A percentile compares a stretch with the other conserved stretches of the same genome.
phyloP scores from a whole-genome alignment of 2,888 invertebrate genomes.

The Rapana venosa region DNA sequence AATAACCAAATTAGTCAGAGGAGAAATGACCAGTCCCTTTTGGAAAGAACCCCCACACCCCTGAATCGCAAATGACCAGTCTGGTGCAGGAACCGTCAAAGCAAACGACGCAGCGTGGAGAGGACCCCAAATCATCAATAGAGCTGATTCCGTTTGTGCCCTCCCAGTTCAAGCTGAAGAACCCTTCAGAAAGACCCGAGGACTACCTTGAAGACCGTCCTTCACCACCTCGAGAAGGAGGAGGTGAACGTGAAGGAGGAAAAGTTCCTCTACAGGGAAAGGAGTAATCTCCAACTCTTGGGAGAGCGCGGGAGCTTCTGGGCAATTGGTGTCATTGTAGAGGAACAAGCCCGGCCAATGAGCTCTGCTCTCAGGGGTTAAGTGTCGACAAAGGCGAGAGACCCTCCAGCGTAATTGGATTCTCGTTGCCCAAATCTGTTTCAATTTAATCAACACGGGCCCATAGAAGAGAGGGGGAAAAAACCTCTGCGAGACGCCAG shows the following conservation, averaged over 20 bases:
- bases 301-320: not conserved
- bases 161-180: not conserved
- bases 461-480: not conserved
- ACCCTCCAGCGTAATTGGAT: conserved; percentile 40
- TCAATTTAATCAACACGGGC: conserved; percentile 41
- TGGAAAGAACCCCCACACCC: too few relatives aligned
- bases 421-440: conserved; percentile 42
- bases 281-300: not conserved
- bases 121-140: too few relatives aligned
- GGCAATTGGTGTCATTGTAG: conserved; percentile 38
- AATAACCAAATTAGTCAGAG: too few relatives aligned
- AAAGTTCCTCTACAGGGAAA: not conserved
- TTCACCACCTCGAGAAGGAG: not conserved
- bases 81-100: not conserved
- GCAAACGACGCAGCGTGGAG: too few relatives aligned
- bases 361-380: conserved; percentile 34
- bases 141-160: not conserved
- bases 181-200: too few relatives aligned
- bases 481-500: not conserved
- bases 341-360: conserved; percentile 33
- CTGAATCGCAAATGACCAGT: too few relatives aligned
- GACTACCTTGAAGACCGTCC: too few relatives aligned
- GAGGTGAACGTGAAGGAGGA: conserved; percentile 13
- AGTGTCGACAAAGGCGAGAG: conserved; percentile 37
- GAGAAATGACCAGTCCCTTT: too few relatives aligned